Percentiles rank a stretch among this genome's conserved stretches.
phyloP scores from a whole-genome alignment of 2,888 invertebrate genomes.

The Cheilosia vernalis region DNA sequence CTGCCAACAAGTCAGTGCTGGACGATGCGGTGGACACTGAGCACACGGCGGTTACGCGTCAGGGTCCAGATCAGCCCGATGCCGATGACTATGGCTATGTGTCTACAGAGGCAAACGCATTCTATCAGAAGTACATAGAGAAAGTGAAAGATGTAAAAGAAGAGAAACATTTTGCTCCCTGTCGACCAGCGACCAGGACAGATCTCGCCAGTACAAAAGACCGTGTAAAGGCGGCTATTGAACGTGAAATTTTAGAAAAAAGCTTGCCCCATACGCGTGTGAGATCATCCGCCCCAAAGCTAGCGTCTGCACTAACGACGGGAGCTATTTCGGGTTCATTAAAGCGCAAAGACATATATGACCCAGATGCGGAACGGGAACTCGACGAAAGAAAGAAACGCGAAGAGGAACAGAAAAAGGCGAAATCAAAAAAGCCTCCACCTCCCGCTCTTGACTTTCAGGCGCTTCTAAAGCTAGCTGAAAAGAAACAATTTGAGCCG shows the following conservation, averaged over 20 bases:
- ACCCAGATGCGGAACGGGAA: constrained; percentile 79
- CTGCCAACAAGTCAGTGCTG: constrained; percentile 93
- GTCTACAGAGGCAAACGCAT: constrained; percentile 91
- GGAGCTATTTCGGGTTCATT: constrained; percentile 50
- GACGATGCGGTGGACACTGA: constrained; percentile 91
- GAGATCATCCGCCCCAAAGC: constrained; percentile 53
- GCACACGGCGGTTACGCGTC: constrained; percentile 89
- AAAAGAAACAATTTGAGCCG: constrained; percentile 92
- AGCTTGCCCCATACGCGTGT: constrained; percentile 68
- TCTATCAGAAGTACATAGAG: constrained; percentile 93
- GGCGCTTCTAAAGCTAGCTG: constrained; percentile 91
- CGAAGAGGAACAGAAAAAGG: constrained; percentile 83
- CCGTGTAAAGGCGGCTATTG: constrained; percentile 90
- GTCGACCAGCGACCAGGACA: constrained; percentile 81
- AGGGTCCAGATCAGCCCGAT: constrained; percentile 91
- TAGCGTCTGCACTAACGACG: constrained; percentile 25
- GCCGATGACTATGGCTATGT: constrained; percentile 96
- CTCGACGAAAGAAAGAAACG: constrained; percentile 80
- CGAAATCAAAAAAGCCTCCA: constrained; percentile 85
- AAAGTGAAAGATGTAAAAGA: constrained; percentile 87
- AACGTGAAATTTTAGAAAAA: constrained; percentile 89
- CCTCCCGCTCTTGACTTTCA: constrained; percentile 92
- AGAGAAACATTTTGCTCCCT: constrained; percentile 88
- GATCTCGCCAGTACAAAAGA: constrained; percentile 86
- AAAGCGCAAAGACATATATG: constrained; percentile 76